These are phyloP conservation scores for Leptonema lineaticorne DNA, from an alignment of 1,140 invertebrate species.

Conservation along the genomic window DNA sequence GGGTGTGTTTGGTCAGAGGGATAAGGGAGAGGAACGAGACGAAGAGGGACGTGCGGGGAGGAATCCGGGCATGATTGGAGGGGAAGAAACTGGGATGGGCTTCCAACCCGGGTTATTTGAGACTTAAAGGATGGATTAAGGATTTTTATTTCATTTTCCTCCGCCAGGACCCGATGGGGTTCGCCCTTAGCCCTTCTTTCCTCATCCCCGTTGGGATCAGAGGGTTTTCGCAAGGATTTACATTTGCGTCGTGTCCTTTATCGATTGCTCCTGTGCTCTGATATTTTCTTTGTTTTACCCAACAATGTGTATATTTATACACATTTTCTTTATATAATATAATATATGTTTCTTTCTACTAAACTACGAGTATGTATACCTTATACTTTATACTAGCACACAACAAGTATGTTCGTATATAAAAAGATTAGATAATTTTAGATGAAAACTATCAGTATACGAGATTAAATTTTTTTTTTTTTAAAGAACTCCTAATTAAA, in stretches of 20 bases:
- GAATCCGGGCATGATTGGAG: not conserved
- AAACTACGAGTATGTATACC: no score
- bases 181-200: not conserved
- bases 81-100: constrained; percentile 2
- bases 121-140: constrained; percentile 38
- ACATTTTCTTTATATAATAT: no score
- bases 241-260: constrained; percentile 29
- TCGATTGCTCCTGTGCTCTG: constrained; percentile 24
- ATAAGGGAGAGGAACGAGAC: not conserved
- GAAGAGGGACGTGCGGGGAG: constrained; percentile 10
- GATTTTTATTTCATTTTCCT: constrained; percentile 39
- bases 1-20: constrained; percentile 24
- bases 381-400: no score
- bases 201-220: not conserved
- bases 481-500: no score
- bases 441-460: no score
- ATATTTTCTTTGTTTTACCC: constrained; percentile 30
- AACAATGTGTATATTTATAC: not conserved
- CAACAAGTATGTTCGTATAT: no score
- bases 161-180: constrained; percentile 14
- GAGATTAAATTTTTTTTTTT: no score
- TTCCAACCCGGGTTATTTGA: constrained; percentile 29
- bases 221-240: constrained; percentile 23
- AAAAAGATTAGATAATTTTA: no score
- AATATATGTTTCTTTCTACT: no score